Evolutionary conservation across 2,888 invertebrate genomes (phyloP).

Genomic region (Pherbina coryleti): DNA sequence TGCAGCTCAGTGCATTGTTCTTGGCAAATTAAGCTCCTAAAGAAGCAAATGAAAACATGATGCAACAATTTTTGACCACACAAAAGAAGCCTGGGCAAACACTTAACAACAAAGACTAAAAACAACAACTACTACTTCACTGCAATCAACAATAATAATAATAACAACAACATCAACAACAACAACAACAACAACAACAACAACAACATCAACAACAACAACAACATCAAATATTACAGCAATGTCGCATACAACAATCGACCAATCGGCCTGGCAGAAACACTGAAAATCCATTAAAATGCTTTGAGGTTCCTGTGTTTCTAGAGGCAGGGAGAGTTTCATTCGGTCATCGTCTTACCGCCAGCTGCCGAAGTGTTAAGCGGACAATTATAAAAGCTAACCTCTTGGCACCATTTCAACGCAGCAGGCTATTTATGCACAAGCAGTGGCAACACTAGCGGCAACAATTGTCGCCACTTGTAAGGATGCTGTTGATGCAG

Average conservation of each 20-base stretch:
- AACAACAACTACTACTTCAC: not conserved
- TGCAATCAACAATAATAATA: not conserved
- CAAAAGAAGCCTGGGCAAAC: not conserved
- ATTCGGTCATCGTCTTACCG: not conserved
- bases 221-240: constrained; percentile 6
- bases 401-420: constrained; percentile 20
- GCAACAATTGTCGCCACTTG: not conserved
- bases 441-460: not conserved
- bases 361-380: constrained; percentile 9
- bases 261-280: constrained; percentile 50
- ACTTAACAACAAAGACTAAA: constrained; percentile 21
- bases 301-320: constrained; percentile 50
- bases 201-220: constrained; percentile 1
- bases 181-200: not conserved
- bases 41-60: not conserved
- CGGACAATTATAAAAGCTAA: not conserved
- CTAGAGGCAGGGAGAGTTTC: not conserved
- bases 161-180: constrained; percentile 6
- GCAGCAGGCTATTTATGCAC: not conserved
- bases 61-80: not conserved
- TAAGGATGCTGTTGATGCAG: not conserved
- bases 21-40: too few relatives aligned
- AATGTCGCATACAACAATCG: constrained; percentile 22
- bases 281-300: constrained; percentile 65
- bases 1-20: too few relatives aligned